Conservation (phyloP, 2,888 invertebrate genomes). For the Altica lythri region DNA sequence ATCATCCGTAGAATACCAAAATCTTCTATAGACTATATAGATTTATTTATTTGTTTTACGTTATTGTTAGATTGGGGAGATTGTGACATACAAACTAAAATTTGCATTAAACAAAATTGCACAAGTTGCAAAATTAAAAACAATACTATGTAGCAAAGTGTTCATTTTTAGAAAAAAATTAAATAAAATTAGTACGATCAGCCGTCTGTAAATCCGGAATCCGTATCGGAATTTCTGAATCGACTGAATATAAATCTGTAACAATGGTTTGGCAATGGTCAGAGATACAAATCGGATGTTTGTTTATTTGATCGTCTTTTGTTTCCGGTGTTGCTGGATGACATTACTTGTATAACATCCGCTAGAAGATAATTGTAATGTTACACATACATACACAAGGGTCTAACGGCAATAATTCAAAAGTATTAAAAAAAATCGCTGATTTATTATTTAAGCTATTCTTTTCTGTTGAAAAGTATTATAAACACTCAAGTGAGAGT, state of each 20-base stretch:
- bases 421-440: too few species aligned
- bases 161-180: constrained; percentile 40
- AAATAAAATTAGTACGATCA: constrained; percentile 44
- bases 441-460: too few species aligned
- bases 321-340: constrained; percentile 30
- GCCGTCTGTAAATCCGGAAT: constrained; percentile 47
- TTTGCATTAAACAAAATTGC: constrained; percentile 13
- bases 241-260: constrained; percentile 21
- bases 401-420: too few species aligned
- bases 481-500: too few species aligned
- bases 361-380: too few species aligned
- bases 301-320: constrained; percentile 26
- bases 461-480: too few species aligned
- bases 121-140: constrained; percentile 29
- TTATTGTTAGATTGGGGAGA: too few species aligned
- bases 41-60: too few species aligned
- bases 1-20: too few species aligned
- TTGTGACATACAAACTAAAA: too few species aligned
- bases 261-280: constrained; percentile 37
- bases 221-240: constrained; percentile 12
- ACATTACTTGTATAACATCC: constrained; percentile 35
- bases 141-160: constrained; percentile 34
- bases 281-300: constrained; percentile 32
- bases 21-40: too few species aligned
- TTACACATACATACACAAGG: too few species aligned